Base-by-base conservation (phyloP, 2,797 vertebrate genomes). In the Masticophis lateralis region DNA sequence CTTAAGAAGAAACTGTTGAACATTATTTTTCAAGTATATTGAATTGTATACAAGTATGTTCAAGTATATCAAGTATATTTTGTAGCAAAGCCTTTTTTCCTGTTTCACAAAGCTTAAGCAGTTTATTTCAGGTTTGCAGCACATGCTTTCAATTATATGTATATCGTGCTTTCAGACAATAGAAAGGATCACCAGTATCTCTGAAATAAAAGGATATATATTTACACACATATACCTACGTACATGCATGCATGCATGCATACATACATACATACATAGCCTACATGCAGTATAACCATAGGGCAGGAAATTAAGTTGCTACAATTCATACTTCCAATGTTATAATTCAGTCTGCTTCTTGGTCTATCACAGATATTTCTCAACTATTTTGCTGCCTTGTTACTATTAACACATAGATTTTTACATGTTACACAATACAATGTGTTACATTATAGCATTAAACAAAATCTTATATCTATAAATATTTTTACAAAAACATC, bases 341-440 rank as follows among this genome's bases (percentile, higher is more conserved):
- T 74, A 93, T 10, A 79, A 59, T 91, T 69, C 53, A 74, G 60
- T 11, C 27, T 63, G 83, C 53, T 88, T 61, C 13, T 47, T 79
- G 55, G 56, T 27, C 74, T 43, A 87, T 16, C 12, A 57, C 53
- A 88, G 37, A 22, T 87, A 43, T 37, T 9, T 51, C 14, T 28
- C 25, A 56, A 43, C 13, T 55, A 13, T 83, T 83, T 69, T 60
- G 27, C 14, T 79, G 56, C 16, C 28, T 6, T 61, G 32, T 43
- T 6, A 90, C 28, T 53, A 94, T 95, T 87, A 79, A 92, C 90
- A 94, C 94, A 83, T 93, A 90, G 90, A 89, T 59, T 95, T 92
- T 94, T 88, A 92, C 94, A 91, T 60, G 66, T 74, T 18, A 32
- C 18, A 37, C n/a, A 74, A 37, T 74, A 37, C n/a, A 74, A 18